Evolutionary conservation across 1,140 invertebrate genomes (phyloP).

Genomic region (Apis dorsata): DNA sequence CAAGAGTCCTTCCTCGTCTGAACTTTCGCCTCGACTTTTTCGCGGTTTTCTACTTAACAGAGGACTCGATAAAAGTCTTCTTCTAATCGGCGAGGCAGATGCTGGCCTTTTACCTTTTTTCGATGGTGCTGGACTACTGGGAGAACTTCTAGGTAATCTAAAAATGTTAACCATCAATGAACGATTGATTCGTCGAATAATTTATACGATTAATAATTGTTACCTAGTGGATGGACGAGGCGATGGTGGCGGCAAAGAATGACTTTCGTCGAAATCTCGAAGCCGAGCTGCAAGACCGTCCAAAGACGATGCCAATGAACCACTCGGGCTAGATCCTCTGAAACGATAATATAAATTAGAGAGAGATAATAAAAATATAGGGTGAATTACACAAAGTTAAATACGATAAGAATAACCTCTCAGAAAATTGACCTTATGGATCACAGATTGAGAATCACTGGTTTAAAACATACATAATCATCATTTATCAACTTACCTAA

Average conservation of each 20-base stretch:
- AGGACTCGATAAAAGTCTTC: conserved; percentile 89
- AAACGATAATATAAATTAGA: neutral
- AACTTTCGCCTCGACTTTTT: conserved; percentile 90
- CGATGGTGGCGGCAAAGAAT: conserved; percentile 77
- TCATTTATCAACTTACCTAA: conserved; percentile 57
- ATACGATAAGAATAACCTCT: neutral
- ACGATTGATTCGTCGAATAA: neutral
- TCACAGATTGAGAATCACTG: too few species aligned
- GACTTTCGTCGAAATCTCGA: conserved; percentile 76
- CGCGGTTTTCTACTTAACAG: conserved; percentile 87
- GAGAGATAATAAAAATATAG: neutral
- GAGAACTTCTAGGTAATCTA: conserved; percentile 85
- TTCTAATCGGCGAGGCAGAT: conserved; percentile 88
- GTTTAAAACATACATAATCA: too few species aligned
- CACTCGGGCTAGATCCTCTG: conserved; percentile 74
- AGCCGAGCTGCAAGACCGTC: conserved; percentile 76
- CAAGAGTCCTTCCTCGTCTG: conserved; percentile 89
- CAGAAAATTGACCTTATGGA: too few species aligned
- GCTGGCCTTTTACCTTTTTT: conserved; percentile 87
- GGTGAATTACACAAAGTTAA: neutral
- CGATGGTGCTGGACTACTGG: conserved; percentile 85
- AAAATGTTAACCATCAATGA: neutral
- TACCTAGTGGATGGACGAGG: conserved; percentile 75
- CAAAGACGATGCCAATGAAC: conserved; percentile 75
- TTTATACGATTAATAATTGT: neutral